Evolutionary conservation across 1,140 invertebrate species (phyloP).

Genomic region (Metopolophium dirhodum): DNA sequence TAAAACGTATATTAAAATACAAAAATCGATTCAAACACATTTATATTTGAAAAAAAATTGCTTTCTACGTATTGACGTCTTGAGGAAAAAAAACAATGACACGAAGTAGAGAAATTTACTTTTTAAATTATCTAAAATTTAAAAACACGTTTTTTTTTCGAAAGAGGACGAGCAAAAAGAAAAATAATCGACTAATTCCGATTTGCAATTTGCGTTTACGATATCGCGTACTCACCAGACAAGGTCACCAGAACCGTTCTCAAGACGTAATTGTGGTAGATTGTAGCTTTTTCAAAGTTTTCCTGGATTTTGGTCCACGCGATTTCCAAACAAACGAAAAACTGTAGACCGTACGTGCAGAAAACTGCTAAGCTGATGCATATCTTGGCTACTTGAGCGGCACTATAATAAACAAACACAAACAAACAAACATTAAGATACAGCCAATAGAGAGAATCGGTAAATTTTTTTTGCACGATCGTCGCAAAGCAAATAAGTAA

Average conservation of each 20-base stretch:
- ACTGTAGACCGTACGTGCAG: slow-evolving; percentile 93
- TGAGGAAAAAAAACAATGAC: too few relatives aligned
- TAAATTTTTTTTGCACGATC: background rate
- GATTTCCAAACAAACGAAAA: slow-evolving; percentile 91
- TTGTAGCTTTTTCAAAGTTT: slow-evolving; percentile 71
- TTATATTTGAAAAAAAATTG: background rate
- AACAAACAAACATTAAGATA: background rate
- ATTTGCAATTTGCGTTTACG: too few relatives aligned
- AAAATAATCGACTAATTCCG: too few relatives aligned
- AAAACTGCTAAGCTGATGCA: slow-evolving; percentile 88
- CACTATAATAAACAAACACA: slow-evolving; percentile 66
- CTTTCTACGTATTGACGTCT: too few relatives aligned
- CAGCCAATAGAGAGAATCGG: background rate
- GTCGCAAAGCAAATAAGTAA: too few relatives aligned
- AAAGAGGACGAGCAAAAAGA: too few relatives aligned
- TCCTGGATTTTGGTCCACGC: slow-evolving; percentile 78
- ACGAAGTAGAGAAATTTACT: too few relatives aligned
- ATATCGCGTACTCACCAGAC: slow-evolving; percentile 36
- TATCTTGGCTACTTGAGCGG: slow-evolving; percentile 84
- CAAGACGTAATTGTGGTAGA: slow-evolving; percentile 77
- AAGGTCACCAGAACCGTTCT: slow-evolving; percentile 69
- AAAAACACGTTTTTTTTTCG: too few relatives aligned
- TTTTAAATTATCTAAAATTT: too few relatives aligned
- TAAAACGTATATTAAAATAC: too few relatives aligned
- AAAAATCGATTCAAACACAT: background rate